These are phyloP conservation scores for Eretmochelys imbricata DNA, from an alignment of 2,113 vertebrate genomes.

Conservation along the genomic window DNA sequence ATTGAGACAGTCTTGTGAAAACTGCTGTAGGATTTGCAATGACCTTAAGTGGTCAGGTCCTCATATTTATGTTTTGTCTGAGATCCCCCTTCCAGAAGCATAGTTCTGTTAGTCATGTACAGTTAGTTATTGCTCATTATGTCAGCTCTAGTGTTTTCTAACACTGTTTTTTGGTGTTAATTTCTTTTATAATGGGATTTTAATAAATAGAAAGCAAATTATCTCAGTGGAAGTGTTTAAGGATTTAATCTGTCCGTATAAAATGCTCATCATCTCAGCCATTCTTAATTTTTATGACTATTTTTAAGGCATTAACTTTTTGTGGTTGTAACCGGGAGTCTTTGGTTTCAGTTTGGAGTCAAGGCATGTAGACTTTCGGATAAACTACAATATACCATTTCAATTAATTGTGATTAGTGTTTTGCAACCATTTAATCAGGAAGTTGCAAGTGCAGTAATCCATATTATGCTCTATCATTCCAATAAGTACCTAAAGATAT, in stretches of 20 bases:
- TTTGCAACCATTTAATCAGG: background rate
- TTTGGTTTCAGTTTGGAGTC: background rate
- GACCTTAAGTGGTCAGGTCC: background rate
- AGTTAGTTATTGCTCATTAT: conserved; percentile 21
- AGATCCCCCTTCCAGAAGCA: background rate
- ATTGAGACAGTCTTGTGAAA: background rate
- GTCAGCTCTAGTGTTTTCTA: conserved; percentile 7
- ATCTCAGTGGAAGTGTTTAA: conserved; percentile 42
- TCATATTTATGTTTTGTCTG: background rate
- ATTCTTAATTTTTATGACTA: conserved; percentile 8
- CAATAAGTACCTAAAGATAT: background rate
- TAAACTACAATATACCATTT: background rate
- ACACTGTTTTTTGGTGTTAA: background rate
- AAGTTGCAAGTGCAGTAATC: background rate
- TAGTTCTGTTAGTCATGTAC: background rate
- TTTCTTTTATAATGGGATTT: conserved; percentile 54
- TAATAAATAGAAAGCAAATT: conserved; percentile 44
- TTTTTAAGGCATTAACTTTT: conserved; percentile 31
- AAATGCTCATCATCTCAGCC: conserved; percentile 29
- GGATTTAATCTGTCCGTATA: conserved; percentile 19
- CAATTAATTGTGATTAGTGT: background rate
- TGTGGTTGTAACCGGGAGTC: background rate
- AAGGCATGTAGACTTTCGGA: background rate
- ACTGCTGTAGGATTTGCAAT: background rate
- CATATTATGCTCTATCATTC: background rate